Percentiles rank a stretch among this genome's conserved stretches.
Conservation (phyloP, 2,797 vertebrate genomes). For the Alexandromys oeconomus region DNA sequence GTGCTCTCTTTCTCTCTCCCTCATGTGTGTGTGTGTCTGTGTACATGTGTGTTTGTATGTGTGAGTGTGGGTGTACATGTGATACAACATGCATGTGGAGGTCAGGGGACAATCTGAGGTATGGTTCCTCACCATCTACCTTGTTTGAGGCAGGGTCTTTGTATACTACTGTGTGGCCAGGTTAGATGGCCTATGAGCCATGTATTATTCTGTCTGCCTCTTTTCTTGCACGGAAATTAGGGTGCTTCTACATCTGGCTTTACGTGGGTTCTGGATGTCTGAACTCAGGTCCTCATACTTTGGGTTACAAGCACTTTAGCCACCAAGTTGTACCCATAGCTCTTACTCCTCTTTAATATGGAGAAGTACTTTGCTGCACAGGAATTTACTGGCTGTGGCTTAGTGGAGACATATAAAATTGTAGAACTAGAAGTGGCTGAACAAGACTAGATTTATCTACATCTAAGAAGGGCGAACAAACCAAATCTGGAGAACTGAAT, state of each 20-base stretch:
- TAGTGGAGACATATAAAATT: neutral
- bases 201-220: neutral
- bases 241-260: neutral
- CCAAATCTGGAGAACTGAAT: neutral
- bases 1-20: no score
- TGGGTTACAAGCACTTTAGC: neutral
- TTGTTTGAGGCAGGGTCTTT: neutral
- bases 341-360: neutral
- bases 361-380: neutral
- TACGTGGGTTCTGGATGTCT: neutral
- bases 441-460: conserved; percentile 4
- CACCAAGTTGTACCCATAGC: neutral
- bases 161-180: neutral
- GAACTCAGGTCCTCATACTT: neutral
- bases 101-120: neutral
- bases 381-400: neutral
- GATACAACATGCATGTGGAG: neutral
- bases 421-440: neutral
- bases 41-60: neutral
- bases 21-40: neutral
- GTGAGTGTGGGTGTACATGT: neutral
- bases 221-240: neutral
- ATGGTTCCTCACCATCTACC: neutral
- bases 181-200: neutral
- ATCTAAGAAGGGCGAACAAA: neutral